Conservation (phyloP, 2,113 vertebrate genomes). For the Silurus asotus region DNA sequence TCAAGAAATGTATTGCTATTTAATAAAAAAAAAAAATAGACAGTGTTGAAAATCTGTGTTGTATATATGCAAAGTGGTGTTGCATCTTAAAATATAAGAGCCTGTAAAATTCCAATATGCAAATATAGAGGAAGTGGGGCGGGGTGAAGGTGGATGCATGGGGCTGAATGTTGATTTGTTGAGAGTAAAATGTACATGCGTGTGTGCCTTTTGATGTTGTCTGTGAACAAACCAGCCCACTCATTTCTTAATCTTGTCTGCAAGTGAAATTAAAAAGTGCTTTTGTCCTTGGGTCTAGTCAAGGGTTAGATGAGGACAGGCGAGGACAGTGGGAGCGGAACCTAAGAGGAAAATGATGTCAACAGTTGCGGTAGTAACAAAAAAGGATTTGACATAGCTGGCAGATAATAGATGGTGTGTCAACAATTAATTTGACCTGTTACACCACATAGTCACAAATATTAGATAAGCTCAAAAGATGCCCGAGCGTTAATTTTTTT, state of each 20-base stretch:
- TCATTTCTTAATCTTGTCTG: conserved; percentile 80
- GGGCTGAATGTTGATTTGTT: not conserved
- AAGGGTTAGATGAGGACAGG: conserved; percentile 25
- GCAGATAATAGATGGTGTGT: not conserved
- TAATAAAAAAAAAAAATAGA: not conserved
- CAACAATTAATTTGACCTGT: not conserved
- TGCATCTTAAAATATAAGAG: not conserved
- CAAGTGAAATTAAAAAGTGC: conserved; percentile 69
- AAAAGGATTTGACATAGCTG: not conserved
- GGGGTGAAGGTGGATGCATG: no score
- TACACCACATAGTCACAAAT: not conserved
- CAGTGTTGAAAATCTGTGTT: not conserved
- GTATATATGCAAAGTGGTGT: not conserved
- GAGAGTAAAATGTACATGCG: not conserved
- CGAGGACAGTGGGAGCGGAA: not conserved
- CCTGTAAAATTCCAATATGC: not conserved
- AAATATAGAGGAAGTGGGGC: not conserved
- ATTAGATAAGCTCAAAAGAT: conserved; percentile 18
- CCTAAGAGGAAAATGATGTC: not conserved
- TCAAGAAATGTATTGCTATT: conserved; percentile 49
- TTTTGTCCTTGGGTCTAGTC: conserved; percentile 49
- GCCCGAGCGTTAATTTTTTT: conserved; percentile 35
- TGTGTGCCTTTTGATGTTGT: conserved; percentile 73
- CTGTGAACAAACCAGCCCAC: conserved; percentile 84
- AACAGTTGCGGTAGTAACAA: not conserved